A percentile compares a stretch with the other conserved stretches of the same genome.
These are phyloP conservation scores for Neosalanx taihuensis DNA, from an alignment of 2,797 vertebrate genomes.

Conservation along the genomic window DNA sequence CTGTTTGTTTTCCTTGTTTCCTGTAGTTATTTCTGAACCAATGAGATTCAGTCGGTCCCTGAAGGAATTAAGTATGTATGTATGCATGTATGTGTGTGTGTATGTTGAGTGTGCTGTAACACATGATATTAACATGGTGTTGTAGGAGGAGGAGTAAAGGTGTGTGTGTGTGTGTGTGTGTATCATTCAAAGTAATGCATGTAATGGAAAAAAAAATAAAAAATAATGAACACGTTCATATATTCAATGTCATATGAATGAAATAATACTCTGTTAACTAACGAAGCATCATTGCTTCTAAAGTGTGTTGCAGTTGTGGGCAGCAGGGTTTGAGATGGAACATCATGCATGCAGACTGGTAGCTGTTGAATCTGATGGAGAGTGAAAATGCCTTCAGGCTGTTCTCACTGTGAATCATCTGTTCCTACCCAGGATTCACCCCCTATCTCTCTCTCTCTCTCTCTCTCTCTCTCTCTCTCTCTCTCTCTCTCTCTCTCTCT, in stretches of 20 bases:
- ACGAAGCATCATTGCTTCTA: background rate
- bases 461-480: constrained; percentile 4
- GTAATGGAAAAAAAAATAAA: background rate
- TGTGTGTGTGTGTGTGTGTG: background rate
- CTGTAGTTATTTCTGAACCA: too few species aligned
- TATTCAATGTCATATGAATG: too few species aligned
- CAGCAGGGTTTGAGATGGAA: constrained; percentile 50
- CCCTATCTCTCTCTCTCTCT: constrained; percentile 35
- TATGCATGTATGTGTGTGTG: constrained; percentile 51
- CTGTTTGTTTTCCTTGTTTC: too few species aligned
- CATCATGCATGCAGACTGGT: constrained; percentile 50
- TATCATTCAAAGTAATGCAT: background rate
- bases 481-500: background rate
- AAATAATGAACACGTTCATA: too few species aligned
- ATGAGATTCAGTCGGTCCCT: background rate
- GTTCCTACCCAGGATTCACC: constrained; percentile 11
- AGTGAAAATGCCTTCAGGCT: constrained; percentile 66
- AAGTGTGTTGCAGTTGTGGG: constrained; percentile 27
- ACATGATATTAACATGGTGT: background rate
- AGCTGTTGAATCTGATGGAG: constrained; percentile 67
- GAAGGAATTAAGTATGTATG: background rate
- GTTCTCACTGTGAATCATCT: constrained; percentile 16
- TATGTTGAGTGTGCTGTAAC: constrained; percentile 25
- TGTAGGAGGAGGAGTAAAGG: background rate
- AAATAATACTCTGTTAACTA: too few species aligned